Conservation (phyloP, 2,113 vertebrate species). For the Bubo blakistoni region DNA sequence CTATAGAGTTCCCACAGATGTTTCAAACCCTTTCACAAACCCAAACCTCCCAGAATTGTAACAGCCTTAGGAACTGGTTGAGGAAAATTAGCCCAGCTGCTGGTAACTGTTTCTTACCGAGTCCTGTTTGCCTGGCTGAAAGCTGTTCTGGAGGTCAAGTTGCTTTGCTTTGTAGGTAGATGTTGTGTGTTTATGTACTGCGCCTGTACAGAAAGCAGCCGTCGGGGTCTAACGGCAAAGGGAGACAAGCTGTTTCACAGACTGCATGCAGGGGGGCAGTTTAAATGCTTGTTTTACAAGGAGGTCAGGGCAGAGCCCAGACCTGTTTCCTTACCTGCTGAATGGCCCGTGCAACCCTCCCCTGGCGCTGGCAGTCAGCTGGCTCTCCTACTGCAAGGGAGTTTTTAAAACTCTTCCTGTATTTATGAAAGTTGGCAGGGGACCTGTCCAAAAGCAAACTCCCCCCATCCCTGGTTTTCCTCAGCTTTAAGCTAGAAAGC, state of each 20-base stretch:
- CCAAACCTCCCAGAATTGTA: not conserved
- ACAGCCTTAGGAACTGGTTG: not conserved
- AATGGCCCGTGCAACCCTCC: not conserved
- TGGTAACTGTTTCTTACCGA: not conserved
- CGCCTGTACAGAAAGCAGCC: not conserved
- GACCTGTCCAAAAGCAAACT: not conserved
- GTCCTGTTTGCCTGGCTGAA: not conserved
- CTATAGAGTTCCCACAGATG: not conserved
- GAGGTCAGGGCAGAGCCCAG: not conserved
- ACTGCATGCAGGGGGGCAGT: not conserved
- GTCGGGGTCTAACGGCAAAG: not conserved
- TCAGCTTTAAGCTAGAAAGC: not conserved
- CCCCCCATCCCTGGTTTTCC: rapidly evolving
- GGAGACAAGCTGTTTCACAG: not conserved
- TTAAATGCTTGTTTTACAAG: not conserved
- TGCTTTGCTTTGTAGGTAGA: not conserved
- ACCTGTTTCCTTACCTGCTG: not conserved
- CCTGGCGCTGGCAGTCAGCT: not conserved
- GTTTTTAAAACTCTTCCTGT: not conserved
- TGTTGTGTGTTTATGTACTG: not conserved
- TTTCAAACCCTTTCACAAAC: not conserved
- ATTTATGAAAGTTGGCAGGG: rapidly evolving
- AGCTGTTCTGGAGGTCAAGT: not conserved
- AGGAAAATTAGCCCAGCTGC: not conserved
- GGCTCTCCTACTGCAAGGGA: not conserved